Conservation (phyloP, 2,797 vertebrate species). For the Acanthiza pusilla region DNA sequence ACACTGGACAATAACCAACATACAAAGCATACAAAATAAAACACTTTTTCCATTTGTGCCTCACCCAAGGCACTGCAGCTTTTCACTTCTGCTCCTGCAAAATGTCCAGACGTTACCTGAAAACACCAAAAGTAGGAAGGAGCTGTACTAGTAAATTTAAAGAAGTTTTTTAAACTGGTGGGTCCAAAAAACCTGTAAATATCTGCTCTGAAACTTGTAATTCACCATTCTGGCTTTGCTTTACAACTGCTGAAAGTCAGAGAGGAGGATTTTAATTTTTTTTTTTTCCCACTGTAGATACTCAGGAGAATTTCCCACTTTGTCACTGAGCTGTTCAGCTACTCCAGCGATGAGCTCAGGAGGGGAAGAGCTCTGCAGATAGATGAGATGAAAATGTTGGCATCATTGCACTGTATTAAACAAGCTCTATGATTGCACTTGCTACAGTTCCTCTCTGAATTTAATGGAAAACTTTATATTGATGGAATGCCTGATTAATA, state of each 20-base stretch:
- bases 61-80: background rate
- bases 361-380: background rate
- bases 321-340: slow-evolving; percentile 18
- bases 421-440: slow-evolving; percentile 30
- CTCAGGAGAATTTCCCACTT: background rate
- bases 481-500: slow-evolving; percentile 46
- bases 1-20: background rate
- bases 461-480: slow-evolving; percentile 56
- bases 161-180: background rate
- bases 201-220: background rate
- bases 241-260: background rate
- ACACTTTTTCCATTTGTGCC: background rate
- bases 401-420: slow-evolving; percentile 48
- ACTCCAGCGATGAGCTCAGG: background rate
- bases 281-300: background rate
- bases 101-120: background rate
- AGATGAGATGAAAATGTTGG: slow-evolving; percentile 37
- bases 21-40: background rate
- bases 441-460: slow-evolving; percentile 30
- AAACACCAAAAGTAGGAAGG: background rate
- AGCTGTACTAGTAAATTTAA: background rate
- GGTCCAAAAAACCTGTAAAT: background rate
- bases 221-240: background rate
- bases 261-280: background rate
- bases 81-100: background rate